Percentiles rank a stretch among this genome's conserved stretches.
These are phyloP conservation scores for Ormyrus nitidulus DNA, from an alignment of 2,888 invertebrate species.

Conservation along the genomic window DNA sequence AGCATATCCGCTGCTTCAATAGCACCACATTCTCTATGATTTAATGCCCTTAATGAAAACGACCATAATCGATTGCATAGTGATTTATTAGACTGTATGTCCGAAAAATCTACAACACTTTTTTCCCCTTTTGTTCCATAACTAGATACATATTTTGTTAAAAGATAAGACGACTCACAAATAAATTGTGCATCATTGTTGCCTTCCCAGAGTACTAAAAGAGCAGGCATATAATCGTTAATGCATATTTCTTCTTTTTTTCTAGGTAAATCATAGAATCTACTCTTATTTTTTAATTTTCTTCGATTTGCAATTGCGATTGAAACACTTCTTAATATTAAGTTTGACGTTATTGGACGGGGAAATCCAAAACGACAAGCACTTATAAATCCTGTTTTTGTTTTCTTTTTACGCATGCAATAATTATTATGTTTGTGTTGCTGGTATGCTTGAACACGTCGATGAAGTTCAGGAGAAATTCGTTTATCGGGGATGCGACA, in stretches of 20 bases:
- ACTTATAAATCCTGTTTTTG: too few species aligned
- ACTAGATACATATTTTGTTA: constrained; percentile 64
- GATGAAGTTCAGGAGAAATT: too few species aligned
- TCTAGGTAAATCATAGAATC: background rate
- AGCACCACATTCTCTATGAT: constrained; percentile 67
- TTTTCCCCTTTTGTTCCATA: constrained; percentile 67
- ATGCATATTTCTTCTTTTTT: constrained; percentile 33
- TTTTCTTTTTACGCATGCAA: too few species aligned
- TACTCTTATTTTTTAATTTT: background rate
- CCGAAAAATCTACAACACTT: constrained; percentile 58
- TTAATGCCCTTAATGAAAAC: constrained; percentile 62
- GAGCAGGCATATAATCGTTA: constrained; percentile 61
- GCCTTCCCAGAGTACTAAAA: constrained; percentile 63
- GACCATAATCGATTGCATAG: constrained; percentile 63
- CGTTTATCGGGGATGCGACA: too few species aligned
- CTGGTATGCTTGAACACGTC: too few species aligned
- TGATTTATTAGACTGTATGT: constrained; percentile 64
- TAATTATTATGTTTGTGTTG: too few species aligned
- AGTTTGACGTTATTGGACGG: background rate
- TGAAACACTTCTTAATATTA: background rate
- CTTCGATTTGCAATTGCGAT: constrained; percentile 11
- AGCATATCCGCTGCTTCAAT: constrained; percentile 62
- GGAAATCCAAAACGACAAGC: background rate
- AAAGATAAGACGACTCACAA: constrained; percentile 61
- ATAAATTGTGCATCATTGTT: constrained; percentile 65